Conservation (phyloP, 2,113 vertebrate genomes). For the Syrmaticus mikado region DNA sequence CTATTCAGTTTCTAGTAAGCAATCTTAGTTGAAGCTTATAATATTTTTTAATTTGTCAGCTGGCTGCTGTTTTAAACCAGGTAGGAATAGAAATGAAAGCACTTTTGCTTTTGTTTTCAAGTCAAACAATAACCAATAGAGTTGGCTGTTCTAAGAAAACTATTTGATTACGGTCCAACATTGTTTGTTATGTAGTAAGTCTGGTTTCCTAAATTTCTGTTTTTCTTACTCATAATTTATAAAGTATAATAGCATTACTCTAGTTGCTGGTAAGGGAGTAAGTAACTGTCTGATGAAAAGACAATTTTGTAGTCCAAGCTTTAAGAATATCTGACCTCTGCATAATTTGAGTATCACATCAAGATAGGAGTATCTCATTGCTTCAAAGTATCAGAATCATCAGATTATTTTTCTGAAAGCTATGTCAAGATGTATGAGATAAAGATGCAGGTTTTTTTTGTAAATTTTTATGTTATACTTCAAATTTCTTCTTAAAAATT, state of each 20-base stretch:
- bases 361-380: constrained; percentile 20
- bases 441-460: background rate
- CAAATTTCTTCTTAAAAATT: constrained; percentile 27
- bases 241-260: constrained; percentile 10
- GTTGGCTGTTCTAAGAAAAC: background rate
- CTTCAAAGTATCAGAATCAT: background rate
- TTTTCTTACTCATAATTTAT: background rate
- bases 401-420: constrained; percentile 36
- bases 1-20: background rate
- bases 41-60: background rate
- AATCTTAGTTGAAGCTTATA: background rate
- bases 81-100: background rate
- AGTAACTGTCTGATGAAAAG: constrained; percentile 48
- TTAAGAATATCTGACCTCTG: constrained; percentile 35
- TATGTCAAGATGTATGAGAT: background rate
- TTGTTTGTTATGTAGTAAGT: background rate
- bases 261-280: background rate
- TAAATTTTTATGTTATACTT: background rate
- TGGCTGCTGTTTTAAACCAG: background rate
- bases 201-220: background rate
- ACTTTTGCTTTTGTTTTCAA: background rate
- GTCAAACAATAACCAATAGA: background rate
- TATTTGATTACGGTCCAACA: background rate
- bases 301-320: constrained; percentile 19
- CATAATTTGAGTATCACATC: constrained; percentile 47